Evolutionary conservation across 2,888 invertebrate species (phyloP), one percentile per base, ranked within the genome.

Genomic region (Escarpia spicata): DNA sequence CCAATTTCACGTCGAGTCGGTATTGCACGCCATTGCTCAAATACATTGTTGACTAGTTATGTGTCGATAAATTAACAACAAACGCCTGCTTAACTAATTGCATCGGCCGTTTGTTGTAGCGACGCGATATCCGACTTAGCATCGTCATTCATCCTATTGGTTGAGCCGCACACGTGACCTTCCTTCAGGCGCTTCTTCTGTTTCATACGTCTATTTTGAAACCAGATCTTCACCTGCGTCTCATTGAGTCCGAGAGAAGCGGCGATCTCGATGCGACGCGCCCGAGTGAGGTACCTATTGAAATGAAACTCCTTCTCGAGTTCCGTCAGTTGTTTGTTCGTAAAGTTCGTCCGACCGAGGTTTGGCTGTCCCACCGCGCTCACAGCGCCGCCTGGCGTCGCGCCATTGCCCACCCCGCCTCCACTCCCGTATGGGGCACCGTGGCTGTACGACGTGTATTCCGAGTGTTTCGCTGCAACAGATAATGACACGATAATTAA

Each of bases 301-400:
- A 99, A 99, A 97, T 99, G 99, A 97, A 99, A 99, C 97, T 99
- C 99, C 96, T 99, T 99, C 96, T 99, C 99, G 94, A 99, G 97
- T 97, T 99, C 99, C 2, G 99, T 99, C 94, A 99, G 97, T 96
- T 99, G 99, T 97, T 99, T 99, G 97, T 99, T 99, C 94, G 99
- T 99, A 97, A 99, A 99, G 97, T 99, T 99, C 90, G 99, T 99
- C 92, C 99, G 97, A 75, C 99, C 99, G 94, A 96, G 95, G 92
- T 96, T 96, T 9, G 95, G 94, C 89, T 94, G 94, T 4, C 75
- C 75, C 19, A 26, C 75, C 26, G 75, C 75, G 75, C 75, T 75
- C 26, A 75, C 75, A 75, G 75, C 75, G 75, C 75, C 75, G 26
- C 75, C 75, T 75, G 75, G 75, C 26, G 75, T 75, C 75, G 75